phyloP scores from a whole-genome alignment of 2,888 invertebrate genomes.

The Leistus spinibarbis region DNA sequence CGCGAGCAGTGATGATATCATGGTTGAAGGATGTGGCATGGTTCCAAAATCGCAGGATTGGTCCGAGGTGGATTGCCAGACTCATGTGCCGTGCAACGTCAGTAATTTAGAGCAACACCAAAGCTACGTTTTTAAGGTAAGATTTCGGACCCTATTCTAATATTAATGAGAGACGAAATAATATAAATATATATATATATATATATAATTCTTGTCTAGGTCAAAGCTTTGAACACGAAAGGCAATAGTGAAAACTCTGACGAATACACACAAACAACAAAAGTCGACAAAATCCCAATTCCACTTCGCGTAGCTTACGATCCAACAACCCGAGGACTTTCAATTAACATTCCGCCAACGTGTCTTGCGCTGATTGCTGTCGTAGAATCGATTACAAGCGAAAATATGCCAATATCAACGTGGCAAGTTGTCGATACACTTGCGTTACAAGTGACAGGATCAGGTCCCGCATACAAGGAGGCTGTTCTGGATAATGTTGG shows the following conservation, averaged over 20 bases:
- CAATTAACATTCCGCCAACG: conserved; percentile 80
- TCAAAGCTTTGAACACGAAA: conserved; percentile 86
- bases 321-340: conserved; percentile 74
- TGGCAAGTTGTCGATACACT: conserved; percentile 79
- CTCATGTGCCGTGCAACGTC: conserved; percentile 87
- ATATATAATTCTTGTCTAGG: conserved; percentile 55
- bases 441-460: conserved; percentile 73
- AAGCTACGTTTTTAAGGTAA: conserved; percentile 83
- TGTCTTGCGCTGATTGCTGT: conserved; percentile 78
- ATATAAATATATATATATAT: not conserved
- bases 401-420: conserved; percentile 62
- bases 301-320: conserved; percentile 84
- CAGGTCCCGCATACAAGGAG: conserved; percentile 72
- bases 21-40: conserved; percentile 67
- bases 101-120: conserved; percentile 85
- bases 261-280: conserved; percentile 79
- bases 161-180: not conserved
- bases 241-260: conserved; percentile 87
- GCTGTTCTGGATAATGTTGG: conserved; percentile 69
- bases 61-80: conserved; percentile 85
- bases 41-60: conserved; percentile 69
- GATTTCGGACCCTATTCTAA: conserved; percentile 41
- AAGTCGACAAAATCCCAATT: conserved; percentile 81
- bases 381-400: conserved; percentile 72
- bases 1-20: conserved; percentile 65